phyloP scores from a whole-genome alignment of 2,888 invertebrate species.

The Pemphredon lugubris region DNA sequence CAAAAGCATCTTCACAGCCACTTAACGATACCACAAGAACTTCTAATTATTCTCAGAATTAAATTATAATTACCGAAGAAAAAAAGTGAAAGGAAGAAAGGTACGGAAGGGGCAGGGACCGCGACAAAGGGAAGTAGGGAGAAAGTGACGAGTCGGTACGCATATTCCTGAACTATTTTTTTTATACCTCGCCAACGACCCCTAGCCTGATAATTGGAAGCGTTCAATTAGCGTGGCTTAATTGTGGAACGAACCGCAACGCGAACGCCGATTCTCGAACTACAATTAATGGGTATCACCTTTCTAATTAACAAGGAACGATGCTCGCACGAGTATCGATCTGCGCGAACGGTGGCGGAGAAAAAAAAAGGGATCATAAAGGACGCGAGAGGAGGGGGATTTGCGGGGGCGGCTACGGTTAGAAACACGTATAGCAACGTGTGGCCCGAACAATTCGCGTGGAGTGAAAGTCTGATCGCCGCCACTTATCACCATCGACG shows the following conservation, averaged over 20 bases:
- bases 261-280: slow-evolving; percentile 70
- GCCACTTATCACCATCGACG: slow-evolving; percentile 37
- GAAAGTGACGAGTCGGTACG: background rate
- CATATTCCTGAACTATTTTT: slow-evolving; percentile 21
- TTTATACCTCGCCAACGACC: slow-evolving; percentile 20
- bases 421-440: slow-evolving; percentile 4
- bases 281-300: slow-evolving; percentile 76
- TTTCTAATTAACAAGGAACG: slow-evolving; percentile 75
- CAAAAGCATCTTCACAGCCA: too few relatives aligned
- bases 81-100: background rate
- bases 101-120: background rate
- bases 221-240: slow-evolving; percentile 77
- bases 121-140: background rate
- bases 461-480: slow-evolving; percentile 23
- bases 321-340: slow-evolving; percentile 63
- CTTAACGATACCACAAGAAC: too few relatives aligned
- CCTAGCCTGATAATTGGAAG: slow-evolving; percentile 73
- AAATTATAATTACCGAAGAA: too few relatives aligned
- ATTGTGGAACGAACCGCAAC: slow-evolving; percentile 72
- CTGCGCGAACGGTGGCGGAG: slow-evolving; percentile 33
- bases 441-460: slow-evolving; percentile 16
- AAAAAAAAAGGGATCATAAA: slow-evolving; percentile 40
- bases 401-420: background rate
- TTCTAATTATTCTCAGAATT: too few relatives aligned
- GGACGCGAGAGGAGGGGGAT: background rate